Conservation (phyloP, 1,140 invertebrate species). For the Brachionus rubens region DNA sequence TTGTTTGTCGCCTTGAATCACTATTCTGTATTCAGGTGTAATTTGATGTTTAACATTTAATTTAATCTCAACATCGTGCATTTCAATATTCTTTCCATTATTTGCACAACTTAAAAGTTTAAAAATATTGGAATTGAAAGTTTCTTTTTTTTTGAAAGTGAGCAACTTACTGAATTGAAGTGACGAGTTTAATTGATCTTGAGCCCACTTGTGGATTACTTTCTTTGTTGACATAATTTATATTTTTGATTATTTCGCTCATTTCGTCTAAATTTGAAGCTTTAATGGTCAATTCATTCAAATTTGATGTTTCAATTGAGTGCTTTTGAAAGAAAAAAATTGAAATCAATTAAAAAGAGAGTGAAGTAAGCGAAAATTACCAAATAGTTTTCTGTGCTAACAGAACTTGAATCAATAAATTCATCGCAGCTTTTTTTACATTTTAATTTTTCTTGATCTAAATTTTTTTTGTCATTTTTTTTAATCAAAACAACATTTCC, state of each 20-base stretch:
- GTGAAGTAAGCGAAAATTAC: neutral
- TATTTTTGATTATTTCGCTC: neutral
- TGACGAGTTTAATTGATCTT: neutral
- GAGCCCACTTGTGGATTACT: neutral
- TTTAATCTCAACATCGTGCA: neutral
- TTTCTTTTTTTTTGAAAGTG: no score
- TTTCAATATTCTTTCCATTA: neutral
- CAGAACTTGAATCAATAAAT: neutral
- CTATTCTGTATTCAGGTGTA: conserved; percentile 4
- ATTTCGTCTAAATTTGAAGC: neutral
- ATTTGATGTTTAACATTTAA: neutral
- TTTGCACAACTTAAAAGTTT: conserved; percentile 6
- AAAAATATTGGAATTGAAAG: no score
- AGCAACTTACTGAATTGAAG: neutral
- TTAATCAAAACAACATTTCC: neutral
- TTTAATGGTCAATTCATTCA: neutral
- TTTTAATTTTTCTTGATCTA: neutral
- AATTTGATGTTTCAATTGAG: neutral
- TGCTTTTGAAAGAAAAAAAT: neutral
- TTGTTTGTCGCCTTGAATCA: neutral
- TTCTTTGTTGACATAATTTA: conserved; percentile 1
- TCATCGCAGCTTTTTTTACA: conserved; percentile 13
- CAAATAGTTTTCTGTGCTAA: neutral
- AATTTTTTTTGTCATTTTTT: neutral
- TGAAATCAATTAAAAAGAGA: neutral